Evolutionary conservation across 2,888 invertebrate genomes (phyloP), one percentile per base, ranked within the genome.

Genomic region (Uropetala carovei): DNA sequence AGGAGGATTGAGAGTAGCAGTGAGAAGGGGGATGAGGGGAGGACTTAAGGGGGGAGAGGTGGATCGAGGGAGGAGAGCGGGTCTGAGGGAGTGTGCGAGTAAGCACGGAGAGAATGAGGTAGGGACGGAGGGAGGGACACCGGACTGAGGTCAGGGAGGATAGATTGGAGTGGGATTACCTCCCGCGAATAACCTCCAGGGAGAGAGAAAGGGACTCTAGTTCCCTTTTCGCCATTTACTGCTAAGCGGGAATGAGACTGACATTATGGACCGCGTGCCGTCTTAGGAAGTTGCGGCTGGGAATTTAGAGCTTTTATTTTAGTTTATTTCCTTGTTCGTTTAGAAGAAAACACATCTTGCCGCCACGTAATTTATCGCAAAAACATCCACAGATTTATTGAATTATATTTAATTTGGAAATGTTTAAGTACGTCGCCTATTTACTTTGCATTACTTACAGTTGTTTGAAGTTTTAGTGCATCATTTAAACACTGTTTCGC

Each of bases 81-180:
- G 43, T 43, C 5, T 5, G 43, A 43, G 43, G 43, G 43, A 43
- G 43, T 43, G 43, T 43, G 43, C 43, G 43, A 43, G 43, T 43
- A 43, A 43, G 43, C 43, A 43, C 43, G 43, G 43, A 43, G 43
- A 5, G 43, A 5, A 43, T 27, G 75, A 75, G 27, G 27, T 75
- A 75, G 27, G 75, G 22, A 68, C 18, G n/a, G 68, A 68, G 27
- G 75, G 75, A 75, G 75, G 27, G 27, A 68, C 22, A 22, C 22
- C 22, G 75, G 27, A 14, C 27, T 75, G 75, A 75, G 75, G 75
- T 75, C 75, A 75, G 27, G 75, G 14, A 14, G 64, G 75, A 75
- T 75, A 27, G 75, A 75, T 75, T 75, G 75, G 75, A 75, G 27
- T 75, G 27, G 75, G 75, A 75, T 75, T 75, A 75, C 22, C 75